phyloP scores from a whole-genome alignment of 2,113 vertebrate species.

The Plecotus auritus region DNA sequence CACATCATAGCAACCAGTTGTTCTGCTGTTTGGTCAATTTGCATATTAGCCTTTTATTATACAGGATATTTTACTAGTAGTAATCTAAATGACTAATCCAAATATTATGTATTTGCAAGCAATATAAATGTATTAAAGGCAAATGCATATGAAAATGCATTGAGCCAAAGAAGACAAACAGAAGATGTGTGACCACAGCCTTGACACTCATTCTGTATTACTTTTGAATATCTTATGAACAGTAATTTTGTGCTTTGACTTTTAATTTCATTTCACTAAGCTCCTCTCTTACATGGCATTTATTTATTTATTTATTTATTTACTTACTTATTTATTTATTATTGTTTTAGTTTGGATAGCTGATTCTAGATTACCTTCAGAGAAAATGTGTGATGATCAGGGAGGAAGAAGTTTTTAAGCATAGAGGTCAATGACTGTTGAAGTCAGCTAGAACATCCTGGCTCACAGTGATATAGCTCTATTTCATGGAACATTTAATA shows the following conservation, averaged over 20 bases:
- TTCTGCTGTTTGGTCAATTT: too few relatives aligned
- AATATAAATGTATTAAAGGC: not conserved
- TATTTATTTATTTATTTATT: not conserved
- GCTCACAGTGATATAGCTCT: slow-evolving; percentile 14
- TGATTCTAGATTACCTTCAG: slow-evolving; percentile 1
- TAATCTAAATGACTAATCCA: not conserved
- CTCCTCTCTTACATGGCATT: not conserved
- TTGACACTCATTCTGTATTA: not conserved
- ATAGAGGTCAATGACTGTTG: not conserved
- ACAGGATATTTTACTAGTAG: not conserved
- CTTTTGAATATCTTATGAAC: not conserved
- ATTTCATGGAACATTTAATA: slow-evolving; percentile 42
- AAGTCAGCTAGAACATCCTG: not conserved
- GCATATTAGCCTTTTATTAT: too few relatives aligned
- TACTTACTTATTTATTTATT: not conserved
- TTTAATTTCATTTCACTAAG: not conserved
- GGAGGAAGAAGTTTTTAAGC: not conserved
- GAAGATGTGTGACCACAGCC: rapidly evolving
- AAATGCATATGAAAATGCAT: not conserved
- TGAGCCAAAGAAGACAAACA: not conserved
- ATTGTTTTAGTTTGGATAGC: not conserved
- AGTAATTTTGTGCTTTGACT: not conserved
- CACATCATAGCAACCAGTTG: rapidly evolving
- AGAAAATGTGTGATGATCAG: slow-evolving; percentile 2
- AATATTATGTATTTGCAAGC: not conserved